Evolutionary conservation across 2,888 invertebrate species (phyloP).

Genomic region (Dryobota labecula): DNA sequence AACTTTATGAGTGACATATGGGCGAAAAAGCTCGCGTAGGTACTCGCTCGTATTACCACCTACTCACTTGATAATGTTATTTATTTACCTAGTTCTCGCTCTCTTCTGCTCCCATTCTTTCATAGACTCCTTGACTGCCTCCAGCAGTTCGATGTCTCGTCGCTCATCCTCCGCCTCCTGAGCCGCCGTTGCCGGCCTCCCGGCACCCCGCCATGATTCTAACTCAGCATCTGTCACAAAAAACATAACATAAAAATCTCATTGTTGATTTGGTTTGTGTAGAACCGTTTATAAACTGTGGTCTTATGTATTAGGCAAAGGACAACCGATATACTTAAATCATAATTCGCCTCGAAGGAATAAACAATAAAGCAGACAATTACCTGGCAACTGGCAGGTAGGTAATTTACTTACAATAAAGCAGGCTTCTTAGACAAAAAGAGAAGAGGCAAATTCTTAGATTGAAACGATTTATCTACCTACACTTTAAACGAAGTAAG

Average conservation of each 20-base stretch:
- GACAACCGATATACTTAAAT: neutral
- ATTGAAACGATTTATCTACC: neutral
- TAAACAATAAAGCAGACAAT: too few species aligned
- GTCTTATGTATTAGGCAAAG: neutral
- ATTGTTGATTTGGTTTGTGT: neutral
- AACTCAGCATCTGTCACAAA: conserved; percentile 83
- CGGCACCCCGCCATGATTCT: conserved; percentile 86
- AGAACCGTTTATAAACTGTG: neutral
- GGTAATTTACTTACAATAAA: neutral
- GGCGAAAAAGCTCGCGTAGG: neutral
- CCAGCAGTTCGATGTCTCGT: conserved; percentile 93
- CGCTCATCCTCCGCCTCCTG: conserved; percentile 94
- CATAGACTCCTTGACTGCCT: conserved; percentile 93
- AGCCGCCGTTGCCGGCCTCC: conserved; percentile 89
- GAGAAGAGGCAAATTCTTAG: too few species aligned
- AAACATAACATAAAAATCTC: neutral
- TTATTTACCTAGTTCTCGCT: conserved; percentile 87
- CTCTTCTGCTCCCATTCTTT: conserved; percentile 92
- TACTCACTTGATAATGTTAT: neutral
- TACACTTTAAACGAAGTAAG: neutral
- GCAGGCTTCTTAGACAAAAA: too few species aligned
- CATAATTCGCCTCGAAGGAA: neutral
- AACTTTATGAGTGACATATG: neutral
- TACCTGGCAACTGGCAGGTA: too few species aligned
- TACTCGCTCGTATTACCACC: neutral